A percentile compares a stretch with the other conserved stretches of the same genome.
Conservation (phyloP, 2,888 invertebrate species). For the Euplagia quadripunctaria region DNA sequence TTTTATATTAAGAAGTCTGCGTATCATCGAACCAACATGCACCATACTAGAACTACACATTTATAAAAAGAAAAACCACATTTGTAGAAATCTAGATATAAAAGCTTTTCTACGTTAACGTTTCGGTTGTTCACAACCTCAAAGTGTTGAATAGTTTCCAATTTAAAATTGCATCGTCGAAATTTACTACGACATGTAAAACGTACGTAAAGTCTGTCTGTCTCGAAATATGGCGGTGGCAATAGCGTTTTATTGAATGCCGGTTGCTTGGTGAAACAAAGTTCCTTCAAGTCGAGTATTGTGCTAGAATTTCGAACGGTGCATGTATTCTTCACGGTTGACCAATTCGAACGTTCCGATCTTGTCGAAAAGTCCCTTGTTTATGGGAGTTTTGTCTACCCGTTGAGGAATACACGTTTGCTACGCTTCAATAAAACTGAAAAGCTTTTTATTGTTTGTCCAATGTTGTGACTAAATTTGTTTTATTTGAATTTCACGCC, state of each 20-base stretch:
- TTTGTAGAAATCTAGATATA: background rate
- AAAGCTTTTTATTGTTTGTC: conserved; percentile 19
- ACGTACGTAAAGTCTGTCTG: conserved; percentile 62
- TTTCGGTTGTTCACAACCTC: conserved; percentile 2
- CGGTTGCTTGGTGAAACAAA: conserved; percentile 50
- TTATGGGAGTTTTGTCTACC: conserved; percentile 33
- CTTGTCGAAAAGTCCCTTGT: conserved; percentile 42
- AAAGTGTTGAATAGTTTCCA: conserved; percentile 35
- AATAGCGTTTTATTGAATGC: conserved; percentile 67
- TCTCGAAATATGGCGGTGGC: conserved; percentile 57
- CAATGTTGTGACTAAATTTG: conserved; percentile 12
- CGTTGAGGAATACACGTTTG: conserved; percentile 25
- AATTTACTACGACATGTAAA: conserved; percentile 65
- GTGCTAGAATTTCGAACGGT: conserved; percentile 61
- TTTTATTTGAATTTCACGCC: conserved; percentile 13
- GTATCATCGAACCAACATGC: too few relatives aligned
- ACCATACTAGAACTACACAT: too few relatives aligned
- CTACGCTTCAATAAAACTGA: conserved; percentile 27
- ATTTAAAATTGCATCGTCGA: conserved; percentile 49
- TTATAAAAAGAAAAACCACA: background rate
- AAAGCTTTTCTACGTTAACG: background rate
- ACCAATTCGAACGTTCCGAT: conserved; percentile 45
- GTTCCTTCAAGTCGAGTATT: conserved; percentile 59
- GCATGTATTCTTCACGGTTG: conserved; percentile 70
- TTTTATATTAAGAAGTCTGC: too few relatives aligned